A percentile compares a stretch with the other conserved stretches of the same genome.
Conservation (phyloP, 1,140 invertebrate species). For the Zaprionus vittiger region DNA sequence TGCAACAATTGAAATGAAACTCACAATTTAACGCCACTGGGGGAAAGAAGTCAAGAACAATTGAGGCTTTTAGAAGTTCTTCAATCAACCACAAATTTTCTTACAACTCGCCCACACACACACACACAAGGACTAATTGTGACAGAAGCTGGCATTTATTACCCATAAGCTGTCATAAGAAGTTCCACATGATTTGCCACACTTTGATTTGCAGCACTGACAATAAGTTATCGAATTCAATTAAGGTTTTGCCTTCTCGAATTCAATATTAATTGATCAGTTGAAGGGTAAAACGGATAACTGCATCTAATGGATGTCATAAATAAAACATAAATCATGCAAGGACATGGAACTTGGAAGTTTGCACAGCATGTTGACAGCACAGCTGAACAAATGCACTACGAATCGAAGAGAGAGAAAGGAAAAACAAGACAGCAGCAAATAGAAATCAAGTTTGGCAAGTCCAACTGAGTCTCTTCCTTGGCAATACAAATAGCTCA, state of each 20-base stretch:
- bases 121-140: background rate
- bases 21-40: conserved; percentile 1
- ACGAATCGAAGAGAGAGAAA: background rate
- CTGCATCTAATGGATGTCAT: conserved; percentile 30
- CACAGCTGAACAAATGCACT: conserved; percentile 41
- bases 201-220: conserved; percentile 1
- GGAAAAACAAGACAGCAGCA: background rate
- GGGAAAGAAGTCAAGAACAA: background rate
- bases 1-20: conserved; percentile 14
- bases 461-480: background rate
- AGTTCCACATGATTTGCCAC: background rate
- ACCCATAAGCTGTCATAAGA: background rate
- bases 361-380: background rate
- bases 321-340: conserved; percentile 51
- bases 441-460: conserved; percentile 2
- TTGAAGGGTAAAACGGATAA: conserved; percentile 7
- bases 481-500: background rate
- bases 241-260: conserved; percentile 8
- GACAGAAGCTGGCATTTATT: conserved; percentile 20
- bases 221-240: conserved; percentile 24
- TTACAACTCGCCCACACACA: background rate
- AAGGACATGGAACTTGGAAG: conserved; percentile 2
- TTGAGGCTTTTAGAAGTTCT: background rate
- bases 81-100: background rate
- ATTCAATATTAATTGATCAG: conserved; percentile 57